Evolutionary conservation across 2,888 invertebrate species (phyloP), one percentile per base, ranked within the genome.

Genomic region (Cistogaster globosa): DNA sequence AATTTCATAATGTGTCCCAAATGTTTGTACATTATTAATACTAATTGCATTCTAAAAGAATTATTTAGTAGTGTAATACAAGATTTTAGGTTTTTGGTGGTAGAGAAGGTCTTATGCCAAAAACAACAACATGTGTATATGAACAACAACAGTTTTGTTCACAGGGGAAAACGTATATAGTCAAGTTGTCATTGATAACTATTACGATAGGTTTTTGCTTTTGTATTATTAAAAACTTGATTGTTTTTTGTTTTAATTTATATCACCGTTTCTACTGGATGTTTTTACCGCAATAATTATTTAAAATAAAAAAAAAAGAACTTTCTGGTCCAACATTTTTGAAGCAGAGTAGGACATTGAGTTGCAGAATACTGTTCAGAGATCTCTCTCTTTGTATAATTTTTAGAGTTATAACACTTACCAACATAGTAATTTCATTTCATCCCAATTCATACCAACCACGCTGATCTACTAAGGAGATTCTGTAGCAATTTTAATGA

Each of bases 1-100:
- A 85, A 82, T 79, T 85, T 85, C 22, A 75, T 85, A 85, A 83
- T 85, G 85, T 85, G 82, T 76, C 85, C 82, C 85, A 78, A 85
- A 71, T 83, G 85, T 85, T 71, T 82, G 82, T 79, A 67, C 69
- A 83, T 85, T 82, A 85, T 85, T 79, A 82, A 85, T 75, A 75
- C 85, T 85, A 85, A 85, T 85, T 85, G 85, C 71, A 48, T 62
- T 51, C 62, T 58, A 48, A 55, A 78, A 63, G 62, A 63, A 71
- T 8, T 11, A 9, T 18, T 36, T 9, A 14, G 36, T 18, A 20
- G 18, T 2, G 51, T n/a, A 18, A 20, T 6, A 9, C 18, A 55
- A 20, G 36, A 55, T 55, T 22, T 18, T 12, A 16, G 22, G 45
- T 48, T 22, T 18, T 12, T 74, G 60, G 38, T 20, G 26, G 22